These are phyloP conservation scores for Lanius ludovicianus DNA, from an alignment of 2,113 vertebrate species.

Conservation along the genomic window DNA sequence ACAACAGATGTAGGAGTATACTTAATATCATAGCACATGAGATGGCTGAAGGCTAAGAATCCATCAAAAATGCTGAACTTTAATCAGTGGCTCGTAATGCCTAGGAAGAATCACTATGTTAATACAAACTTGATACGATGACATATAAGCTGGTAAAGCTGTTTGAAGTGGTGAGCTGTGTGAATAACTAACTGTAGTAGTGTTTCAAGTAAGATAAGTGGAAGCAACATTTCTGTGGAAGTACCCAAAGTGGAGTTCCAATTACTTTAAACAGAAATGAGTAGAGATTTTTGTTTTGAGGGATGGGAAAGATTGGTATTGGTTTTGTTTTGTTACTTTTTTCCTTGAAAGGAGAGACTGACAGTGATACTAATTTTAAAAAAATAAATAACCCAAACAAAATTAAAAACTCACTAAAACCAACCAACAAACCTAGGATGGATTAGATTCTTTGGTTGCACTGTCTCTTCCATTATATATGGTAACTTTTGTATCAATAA, in stretches of 20 bases:
- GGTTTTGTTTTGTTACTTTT: background rate
- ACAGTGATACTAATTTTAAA: background rate
- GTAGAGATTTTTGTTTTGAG: background rate
- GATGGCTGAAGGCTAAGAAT: constrained; percentile 63
- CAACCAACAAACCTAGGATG: background rate
- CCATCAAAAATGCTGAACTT: constrained; percentile 11
- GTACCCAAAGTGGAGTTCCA: background rate
- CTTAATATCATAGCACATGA: background rate
- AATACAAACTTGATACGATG: constrained; percentile 49
- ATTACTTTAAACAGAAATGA: background rate
- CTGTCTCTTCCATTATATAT: background rate
- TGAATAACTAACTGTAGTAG: background rate
- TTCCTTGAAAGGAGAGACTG: background rate
- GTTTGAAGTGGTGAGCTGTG: constrained; percentile 47
- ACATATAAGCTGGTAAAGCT: constrained; percentile 17
- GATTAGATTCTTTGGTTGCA: background rate
- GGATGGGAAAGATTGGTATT: accelerated
- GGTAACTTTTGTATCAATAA: background rate
- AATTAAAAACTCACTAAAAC: background rate
- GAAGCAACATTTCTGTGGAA: background rate
- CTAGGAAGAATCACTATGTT: constrained; percentile 46
- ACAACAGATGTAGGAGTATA: background rate
- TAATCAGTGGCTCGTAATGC: constrained; percentile 16
- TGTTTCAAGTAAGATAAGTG: background rate
- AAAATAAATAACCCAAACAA: background rate